Base-by-base conservation (phyloP, 2,888 invertebrate species). In the Camptogramma bilineatum region DNA sequence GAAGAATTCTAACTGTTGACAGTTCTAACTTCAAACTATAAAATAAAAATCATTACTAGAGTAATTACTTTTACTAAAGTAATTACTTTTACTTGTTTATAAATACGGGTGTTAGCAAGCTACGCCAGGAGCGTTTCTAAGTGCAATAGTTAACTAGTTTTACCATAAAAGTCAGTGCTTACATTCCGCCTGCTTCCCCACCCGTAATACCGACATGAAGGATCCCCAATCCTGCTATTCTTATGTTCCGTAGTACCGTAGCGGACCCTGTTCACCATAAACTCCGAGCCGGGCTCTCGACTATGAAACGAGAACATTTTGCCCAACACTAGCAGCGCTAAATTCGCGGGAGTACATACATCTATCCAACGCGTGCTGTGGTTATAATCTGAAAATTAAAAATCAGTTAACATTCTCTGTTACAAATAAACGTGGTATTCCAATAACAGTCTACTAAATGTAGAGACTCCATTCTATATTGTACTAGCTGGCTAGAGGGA, bases 111-210 rank as follows among this genome's bases (percentile, higher is more conserved):
- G n/a, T n/a, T n/a, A n/a, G n/a, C n/a, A n/a, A n/a, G n/a, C n/a
- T n/a, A n/a, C n/a, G n/a, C n/a, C n/a, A n/a, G n/a, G n/a, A n/a
- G n/a, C n/a, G n/a, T n/a, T n/a, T n/a, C n/a, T n/a, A n/a, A n/a
- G n/a, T n/a, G n/a, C n/a, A n/a, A n/a, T n/a, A n/a, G n/a, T n/a
- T n/a, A n/a, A n/a, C n/a, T n/a, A n/a, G n/a, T n/a, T n/a, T n/a
- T n/a, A 13, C 4, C 13, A 34, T 42, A 16, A 44, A 9, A 48
- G 44, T 24, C n/a, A 47, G 24, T 28, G 73, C 89, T 82, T 73
- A 91, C 91, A 74, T 91, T 91, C 52, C 90, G 79, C 63, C 90
- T 81, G 58, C 91, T 91, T 3, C 90, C 91, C 87, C 87, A 91
- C 10, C 91, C 91, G 56, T 72, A 90, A 68, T 79, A 88, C 5